These are phyloP conservation scores for Lycocerus yunnanus DNA, from an alignment of 2,888 invertebrate species.

Conservation along the genomic window DNA sequence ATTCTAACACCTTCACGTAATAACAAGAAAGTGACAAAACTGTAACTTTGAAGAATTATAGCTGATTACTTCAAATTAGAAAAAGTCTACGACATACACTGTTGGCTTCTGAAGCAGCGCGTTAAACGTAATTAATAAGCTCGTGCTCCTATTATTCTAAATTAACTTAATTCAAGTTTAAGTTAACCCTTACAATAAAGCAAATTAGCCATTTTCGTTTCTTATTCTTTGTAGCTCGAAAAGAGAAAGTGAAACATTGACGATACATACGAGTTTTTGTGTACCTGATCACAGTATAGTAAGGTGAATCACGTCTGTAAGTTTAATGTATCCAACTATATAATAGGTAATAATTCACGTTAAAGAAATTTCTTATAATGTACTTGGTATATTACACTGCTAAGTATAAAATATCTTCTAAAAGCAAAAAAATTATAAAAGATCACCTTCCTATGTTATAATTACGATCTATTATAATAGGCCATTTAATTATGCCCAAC, in stretches of 20 bases:
- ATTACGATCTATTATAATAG: too few species aligned
- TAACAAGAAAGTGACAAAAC: neutral
- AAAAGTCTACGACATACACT: conserved; percentile 26
- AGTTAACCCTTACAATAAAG: neutral
- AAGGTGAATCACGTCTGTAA: neutral
- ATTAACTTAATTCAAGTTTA: neutral
- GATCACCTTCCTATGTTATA: too few species aligned
- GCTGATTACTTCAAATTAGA: conserved; percentile 33
- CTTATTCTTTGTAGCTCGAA: neutral
- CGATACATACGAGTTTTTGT: neutral
- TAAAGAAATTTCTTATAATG: too few species aligned
- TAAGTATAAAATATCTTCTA: too few species aligned
- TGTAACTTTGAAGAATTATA: neutral
- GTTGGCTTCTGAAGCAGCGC: neutral
- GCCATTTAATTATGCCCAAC: too few species aligned
- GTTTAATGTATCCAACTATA: neutral
- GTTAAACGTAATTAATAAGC: too few species aligned
- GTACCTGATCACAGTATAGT: neutral
- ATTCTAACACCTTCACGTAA: conserved; percentile 22
- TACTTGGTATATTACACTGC: too few species aligned
- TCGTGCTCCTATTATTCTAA: neutral
- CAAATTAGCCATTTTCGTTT: neutral
- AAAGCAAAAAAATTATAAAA: too few species aligned
- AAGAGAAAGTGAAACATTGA: neutral
- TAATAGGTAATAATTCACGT: too few species aligned